A percentile compares a stretch with the other conserved stretches of the same genome.
phyloP scores from a whole-genome alignment of 1,140 invertebrate species.

The Asbolus verrucosus region DNA sequence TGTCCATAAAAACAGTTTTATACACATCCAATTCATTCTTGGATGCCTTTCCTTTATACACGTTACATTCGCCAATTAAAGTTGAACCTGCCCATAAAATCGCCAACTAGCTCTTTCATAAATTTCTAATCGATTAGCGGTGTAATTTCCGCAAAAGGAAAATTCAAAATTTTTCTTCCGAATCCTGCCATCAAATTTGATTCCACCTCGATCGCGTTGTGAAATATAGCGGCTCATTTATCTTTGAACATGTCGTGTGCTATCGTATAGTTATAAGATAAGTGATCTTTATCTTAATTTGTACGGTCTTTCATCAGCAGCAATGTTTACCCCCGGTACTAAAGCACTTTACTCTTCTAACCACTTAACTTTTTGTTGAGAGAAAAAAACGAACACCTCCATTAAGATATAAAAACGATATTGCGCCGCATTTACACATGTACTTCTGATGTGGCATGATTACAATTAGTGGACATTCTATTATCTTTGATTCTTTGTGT shows the following conservation, averaged over 20 bases:
- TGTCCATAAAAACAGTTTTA: slow-evolving; percentile 33
- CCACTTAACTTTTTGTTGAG: slow-evolving; percentile 41
- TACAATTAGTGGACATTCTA: slow-evolving; percentile 40
- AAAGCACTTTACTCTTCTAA: slow-evolving; percentile 37
- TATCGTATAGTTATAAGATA: slow-evolving; percentile 22
- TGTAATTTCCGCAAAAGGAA: too few relatives aligned
- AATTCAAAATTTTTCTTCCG: not conserved
- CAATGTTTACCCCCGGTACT: slow-evolving; percentile 24
- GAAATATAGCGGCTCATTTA: not conserved
- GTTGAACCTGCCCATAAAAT: slow-evolving; percentile 16
- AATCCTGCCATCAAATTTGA: too few relatives aligned
- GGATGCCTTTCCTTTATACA: slow-evolving; percentile 23
- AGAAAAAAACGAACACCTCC: slow-evolving; percentile 39
- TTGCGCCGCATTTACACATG: slow-evolving; percentile 37
- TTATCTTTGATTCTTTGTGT: slow-evolving; percentile 38
- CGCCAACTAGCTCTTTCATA: slow-evolving; percentile 23
- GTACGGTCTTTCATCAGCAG: slow-evolving; percentile 17
- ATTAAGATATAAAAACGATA: slow-evolving; percentile 44
- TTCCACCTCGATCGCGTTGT: too few relatives aligned
- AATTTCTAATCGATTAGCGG: slow-evolving; percentile 16
- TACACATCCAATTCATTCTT: slow-evolving; percentile 39
- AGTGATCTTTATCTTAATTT: slow-evolving; percentile 42
- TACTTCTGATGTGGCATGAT: slow-evolving; percentile 36
- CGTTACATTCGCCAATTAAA: slow-evolving; percentile 37
- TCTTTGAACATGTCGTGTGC: slow-evolving; percentile 16